phyloP scores from a whole-genome alignment of 2,113 vertebrate species.

The Procavia capensis region DNA sequence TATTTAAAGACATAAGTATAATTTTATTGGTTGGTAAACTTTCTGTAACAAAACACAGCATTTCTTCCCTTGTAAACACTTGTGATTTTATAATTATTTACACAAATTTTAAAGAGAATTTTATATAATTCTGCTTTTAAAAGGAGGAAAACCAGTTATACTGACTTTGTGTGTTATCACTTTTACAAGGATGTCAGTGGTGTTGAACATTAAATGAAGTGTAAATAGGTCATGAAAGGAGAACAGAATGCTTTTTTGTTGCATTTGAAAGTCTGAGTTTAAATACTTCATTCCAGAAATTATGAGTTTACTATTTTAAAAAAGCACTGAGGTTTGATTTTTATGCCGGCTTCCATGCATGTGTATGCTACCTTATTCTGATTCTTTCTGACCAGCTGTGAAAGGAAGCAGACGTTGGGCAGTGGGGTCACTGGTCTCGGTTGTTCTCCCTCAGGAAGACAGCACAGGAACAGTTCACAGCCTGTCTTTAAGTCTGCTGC shows the following conservation, averaged over 20 bases:
- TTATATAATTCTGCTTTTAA: conserved; percentile 43
- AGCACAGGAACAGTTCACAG: fast-evolving
- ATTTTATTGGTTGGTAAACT: conserved; percentile 77
- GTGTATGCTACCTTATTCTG: background rate
- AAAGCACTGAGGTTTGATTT: background rate
- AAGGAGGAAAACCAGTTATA: background rate
- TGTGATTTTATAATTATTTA: conserved; percentile 70
- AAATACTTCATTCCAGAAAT: background rate
- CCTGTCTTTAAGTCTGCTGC: background rate
- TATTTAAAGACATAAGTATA: conserved; percentile 72
- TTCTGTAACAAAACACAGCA: conserved; percentile 63
- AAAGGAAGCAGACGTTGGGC: background rate
- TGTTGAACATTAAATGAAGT: conserved; percentile 51
- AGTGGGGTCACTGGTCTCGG: background rate
- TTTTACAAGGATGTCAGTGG: conserved; percentile 16
- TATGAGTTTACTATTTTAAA: background rate
- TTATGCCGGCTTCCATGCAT: background rate
- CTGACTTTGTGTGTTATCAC: background rate
- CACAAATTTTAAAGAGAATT: conserved; percentile 34
- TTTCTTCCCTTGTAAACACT: conserved; percentile 42
- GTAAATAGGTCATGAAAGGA: conserved; percentile 55
- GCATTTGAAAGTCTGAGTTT: conserved; percentile 28
- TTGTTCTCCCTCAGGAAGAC: conserved; percentile 20
- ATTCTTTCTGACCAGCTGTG: background rate
- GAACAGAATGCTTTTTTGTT: conserved; percentile 10